A percentile compares a stretch with the other conserved stretches of the same genome.
Conservation (phyloP, 2,888 invertebrate species). For the Epinotia brunnichana region DNA sequence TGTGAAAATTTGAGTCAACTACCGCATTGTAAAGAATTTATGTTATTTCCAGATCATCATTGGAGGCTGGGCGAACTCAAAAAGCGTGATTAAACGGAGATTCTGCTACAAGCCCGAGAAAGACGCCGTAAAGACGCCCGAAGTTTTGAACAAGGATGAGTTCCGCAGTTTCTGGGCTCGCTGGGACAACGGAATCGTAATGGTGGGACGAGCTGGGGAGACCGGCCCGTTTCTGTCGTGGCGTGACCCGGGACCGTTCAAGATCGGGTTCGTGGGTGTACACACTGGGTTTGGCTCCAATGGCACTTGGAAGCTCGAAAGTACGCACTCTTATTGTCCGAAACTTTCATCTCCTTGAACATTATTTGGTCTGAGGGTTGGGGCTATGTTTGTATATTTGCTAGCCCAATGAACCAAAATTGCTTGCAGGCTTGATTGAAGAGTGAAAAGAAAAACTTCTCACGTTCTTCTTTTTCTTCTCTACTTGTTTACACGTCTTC, state of each 20-base stretch:
- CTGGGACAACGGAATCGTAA: slow-evolving; percentile 15
- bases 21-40: neutral
- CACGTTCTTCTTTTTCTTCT: neutral
- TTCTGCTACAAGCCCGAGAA: slow-evolving; percentile 6
- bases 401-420: neutral
- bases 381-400: no score
- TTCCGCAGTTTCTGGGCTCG: slow-evolving; percentile 16
- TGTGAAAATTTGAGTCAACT: no score
- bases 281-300: slow-evolving; percentile 20
- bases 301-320: slow-evolving; percentile 13
- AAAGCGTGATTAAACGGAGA: slow-evolving; percentile 15
- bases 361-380: neutral
- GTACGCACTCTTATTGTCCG: slow-evolving; percentile 1
- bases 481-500: no score
- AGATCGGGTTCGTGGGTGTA: slow-evolving; percentile 7
- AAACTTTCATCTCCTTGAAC: neutral
- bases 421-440: neutral
- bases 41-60: slow-evolving; percentile 13
- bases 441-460: neutral
- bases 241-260: slow-evolving; percentile 19
- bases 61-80: slow-evolving; percentile 18
- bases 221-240: slow-evolving; percentile 5
- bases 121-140: neutral
- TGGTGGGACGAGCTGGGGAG: slow-evolving; percentile 2
- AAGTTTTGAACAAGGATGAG: slow-evolving; percentile 2